These are phyloP conservation scores for Carapus acus DNA, from an alignment of 2,797 vertebrate species.

Conservation along the genomic window DNA sequence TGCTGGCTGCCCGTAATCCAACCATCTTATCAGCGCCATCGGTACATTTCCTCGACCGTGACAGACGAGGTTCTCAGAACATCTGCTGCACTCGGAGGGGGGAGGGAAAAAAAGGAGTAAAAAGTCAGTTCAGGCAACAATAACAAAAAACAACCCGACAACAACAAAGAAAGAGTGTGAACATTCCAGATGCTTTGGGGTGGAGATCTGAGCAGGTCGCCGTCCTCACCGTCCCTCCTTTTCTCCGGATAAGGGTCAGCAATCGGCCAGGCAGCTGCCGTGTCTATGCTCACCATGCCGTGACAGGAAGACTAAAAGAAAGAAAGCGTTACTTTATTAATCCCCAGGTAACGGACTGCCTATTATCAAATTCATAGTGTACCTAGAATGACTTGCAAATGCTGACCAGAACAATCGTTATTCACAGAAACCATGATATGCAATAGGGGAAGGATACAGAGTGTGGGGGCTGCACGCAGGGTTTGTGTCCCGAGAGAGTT, in stretches of 20 bases:
- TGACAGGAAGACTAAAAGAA: constrained; percentile 6
- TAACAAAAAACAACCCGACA: no score
- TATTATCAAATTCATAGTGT: no score
- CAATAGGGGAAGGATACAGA: no score
- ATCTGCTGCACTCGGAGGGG: constrained; percentile 49
- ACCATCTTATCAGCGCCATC: constrained; percentile 68
- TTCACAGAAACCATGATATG: no score
- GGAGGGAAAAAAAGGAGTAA: constrained; percentile 10
- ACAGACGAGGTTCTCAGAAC: constrained; percentile 60
- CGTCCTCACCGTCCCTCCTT: constrained; percentile 37
- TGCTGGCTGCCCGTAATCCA: constrained; percentile 59
- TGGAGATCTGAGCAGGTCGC: constrained; percentile 47
- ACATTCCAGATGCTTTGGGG: constrained; percentile 49
- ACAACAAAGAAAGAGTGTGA: constrained; percentile 50
- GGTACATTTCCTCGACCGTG: constrained; percentile 58
- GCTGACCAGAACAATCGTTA: no score
- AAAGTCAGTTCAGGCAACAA: constrained; percentile 10
- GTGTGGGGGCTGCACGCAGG: no score
- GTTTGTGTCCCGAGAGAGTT: no score
- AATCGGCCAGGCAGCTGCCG: constrained; percentile 47
- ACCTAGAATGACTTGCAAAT: no score
- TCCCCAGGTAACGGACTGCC: no score
- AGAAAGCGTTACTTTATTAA: no score
- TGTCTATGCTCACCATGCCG: constrained; percentile 38
- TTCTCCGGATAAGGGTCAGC: constrained; percentile 46